Evolutionary conservation across 2,888 invertebrate genomes (phyloP).

Genomic region (Myopa tessellatipennis): DNA sequence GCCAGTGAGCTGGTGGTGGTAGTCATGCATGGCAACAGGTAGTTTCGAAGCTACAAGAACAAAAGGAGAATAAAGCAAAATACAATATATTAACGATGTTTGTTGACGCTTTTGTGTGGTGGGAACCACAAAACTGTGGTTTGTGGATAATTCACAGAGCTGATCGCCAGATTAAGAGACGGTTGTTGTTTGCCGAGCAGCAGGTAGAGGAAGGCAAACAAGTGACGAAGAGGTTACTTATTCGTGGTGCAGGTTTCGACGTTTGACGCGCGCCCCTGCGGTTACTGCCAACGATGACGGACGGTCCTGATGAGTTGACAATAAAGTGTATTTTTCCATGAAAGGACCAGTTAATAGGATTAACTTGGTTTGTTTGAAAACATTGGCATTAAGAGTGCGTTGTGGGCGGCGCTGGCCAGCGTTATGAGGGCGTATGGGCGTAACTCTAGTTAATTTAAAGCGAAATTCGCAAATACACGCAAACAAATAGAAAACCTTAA

Average conservation of each 20-base stretch:
- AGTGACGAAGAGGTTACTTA: conserved; percentile 46
- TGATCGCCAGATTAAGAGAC: conserved; percentile 2
- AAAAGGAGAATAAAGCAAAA: background rate
- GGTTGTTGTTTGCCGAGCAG: background rate
- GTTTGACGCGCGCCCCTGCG: conserved; percentile 62
- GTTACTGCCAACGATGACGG: conserved; percentile 1
- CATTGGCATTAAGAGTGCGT: conserved; percentile 55
- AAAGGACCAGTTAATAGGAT: conserved; percentile 58
- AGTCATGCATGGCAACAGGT: conserved; percentile 70
- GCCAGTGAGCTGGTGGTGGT: conserved; percentile 66
- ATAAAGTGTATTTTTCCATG: conserved; percentile 50
- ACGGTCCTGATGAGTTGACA: conserved; percentile 38
- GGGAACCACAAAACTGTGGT: no score
- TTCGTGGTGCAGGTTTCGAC: conserved; percentile 34
- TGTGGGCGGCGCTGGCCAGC: conserved; percentile 15
- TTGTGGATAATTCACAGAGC: background rate
- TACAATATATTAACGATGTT: background rate
- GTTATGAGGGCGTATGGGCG: conserved; percentile 35
- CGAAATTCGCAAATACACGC: conserved; percentile 12
- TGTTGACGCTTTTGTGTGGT: background rate
- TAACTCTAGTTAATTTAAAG: conserved; percentile 18
- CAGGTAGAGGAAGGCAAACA: conserved; percentile 21
- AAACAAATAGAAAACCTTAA: background rate
- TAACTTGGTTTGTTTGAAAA: conserved; percentile 63
- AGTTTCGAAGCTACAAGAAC: conserved; percentile 75